Conservation (phyloP, 35 echinoderm and acorn worm species). For the Patiria miniata region DNA sequence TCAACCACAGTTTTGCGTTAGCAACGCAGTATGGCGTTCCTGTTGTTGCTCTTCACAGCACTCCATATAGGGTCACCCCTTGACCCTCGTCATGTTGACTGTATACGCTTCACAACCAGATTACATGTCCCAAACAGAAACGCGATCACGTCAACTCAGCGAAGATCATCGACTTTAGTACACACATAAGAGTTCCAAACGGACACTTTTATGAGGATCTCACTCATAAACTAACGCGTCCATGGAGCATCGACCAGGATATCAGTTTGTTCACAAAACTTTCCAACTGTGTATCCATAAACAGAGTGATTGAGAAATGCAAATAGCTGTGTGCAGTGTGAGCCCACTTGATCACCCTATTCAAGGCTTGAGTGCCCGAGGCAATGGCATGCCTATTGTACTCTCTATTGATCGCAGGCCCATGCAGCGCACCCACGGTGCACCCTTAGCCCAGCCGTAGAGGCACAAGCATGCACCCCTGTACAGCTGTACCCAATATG, state of each 20-base stretch:
- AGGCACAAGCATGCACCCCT: too few species aligned
- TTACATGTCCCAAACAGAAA: neutral
- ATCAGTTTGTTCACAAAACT: neutral
- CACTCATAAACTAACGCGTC: neutral
- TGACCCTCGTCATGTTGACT: neutral
- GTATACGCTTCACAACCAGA: constrained; percentile 25
- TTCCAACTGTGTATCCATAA: constrained; percentile 21
- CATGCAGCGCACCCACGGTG: too few species aligned
- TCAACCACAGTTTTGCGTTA: neutral
- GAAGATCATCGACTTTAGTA: too few species aligned
- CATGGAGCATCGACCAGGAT: neutral
- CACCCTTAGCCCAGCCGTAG: too few species aligned
- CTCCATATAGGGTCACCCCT: neutral
- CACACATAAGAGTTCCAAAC: too few species aligned
- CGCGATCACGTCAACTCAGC: too few species aligned
- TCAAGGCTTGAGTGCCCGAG: neutral
- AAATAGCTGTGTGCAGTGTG: neutral
- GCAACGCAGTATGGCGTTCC: constrained; percentile 8
- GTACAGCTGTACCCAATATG: too few species aligned
- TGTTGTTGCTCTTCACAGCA: neutral
- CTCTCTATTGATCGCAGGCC: too few species aligned
- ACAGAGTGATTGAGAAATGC: neutral
- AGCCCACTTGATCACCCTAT: neutral
- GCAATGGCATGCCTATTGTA: neutral
- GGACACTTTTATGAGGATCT: neutral